Conservation (phyloP, 2,113 vertebrate genomes). For the Cepphus grylle region DNA sequence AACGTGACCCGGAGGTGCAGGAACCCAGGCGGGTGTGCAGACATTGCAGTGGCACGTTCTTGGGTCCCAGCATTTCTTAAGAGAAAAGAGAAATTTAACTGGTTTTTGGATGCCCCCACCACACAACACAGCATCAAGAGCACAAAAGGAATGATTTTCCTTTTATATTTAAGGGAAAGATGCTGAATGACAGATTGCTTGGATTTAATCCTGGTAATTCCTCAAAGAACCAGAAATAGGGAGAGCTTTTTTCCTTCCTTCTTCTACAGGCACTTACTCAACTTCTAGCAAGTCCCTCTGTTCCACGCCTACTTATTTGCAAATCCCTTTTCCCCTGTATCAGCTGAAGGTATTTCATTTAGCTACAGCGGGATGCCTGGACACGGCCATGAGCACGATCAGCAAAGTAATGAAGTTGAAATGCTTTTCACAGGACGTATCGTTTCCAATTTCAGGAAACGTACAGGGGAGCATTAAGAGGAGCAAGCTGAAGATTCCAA, state of each 20-base stretch:
- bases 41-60: accelerated
- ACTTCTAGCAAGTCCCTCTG: background rate
- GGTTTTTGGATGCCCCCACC: background rate
- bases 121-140: accelerated
- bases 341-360: background rate
- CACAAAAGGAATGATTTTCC: background rate
- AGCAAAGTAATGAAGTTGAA: background rate
- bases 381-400: background rate
- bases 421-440: background rate
- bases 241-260: background rate
- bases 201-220: background rate
- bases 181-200: background rate
- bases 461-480: background rate
- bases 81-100: background rate
- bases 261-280: background rate
- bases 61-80: background rate
- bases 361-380: background rate
- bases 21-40: accelerated
- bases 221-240: background rate
- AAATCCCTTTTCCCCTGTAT: background rate
- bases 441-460: background rate
- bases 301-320: background rate
- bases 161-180: background rate
- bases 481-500: background rate
- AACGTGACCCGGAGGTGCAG: accelerated